Evolutionary conservation across 2,797 vertebrate genomes (phyloP).

Genomic region (Leptoclinus maculatus): DNA sequence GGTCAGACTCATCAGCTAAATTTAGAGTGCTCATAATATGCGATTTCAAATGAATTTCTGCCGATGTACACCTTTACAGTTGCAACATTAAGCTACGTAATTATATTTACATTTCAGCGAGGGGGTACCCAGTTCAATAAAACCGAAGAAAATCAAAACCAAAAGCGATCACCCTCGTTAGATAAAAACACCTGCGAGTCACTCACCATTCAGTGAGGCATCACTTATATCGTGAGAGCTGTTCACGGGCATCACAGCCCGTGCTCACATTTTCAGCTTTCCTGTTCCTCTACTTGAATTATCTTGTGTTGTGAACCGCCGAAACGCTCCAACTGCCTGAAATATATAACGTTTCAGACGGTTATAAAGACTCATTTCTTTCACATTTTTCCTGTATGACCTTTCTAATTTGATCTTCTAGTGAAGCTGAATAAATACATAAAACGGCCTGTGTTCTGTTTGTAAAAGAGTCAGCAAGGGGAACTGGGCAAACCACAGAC

Average conservation of each 20-base stretch:
- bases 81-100: neutral
- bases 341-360: constrained; percentile 44
- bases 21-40: constrained; percentile 16
- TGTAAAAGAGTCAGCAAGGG: neutral
- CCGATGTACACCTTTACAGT: neutral
- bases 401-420: constrained; percentile 43
- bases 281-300: constrained; percentile 71
- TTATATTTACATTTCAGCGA: constrained; percentile 7
- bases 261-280: constrained; percentile 55
- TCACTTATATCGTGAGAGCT: constrained; percentile 80
- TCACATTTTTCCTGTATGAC: constrained; percentile 43
- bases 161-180: constrained; percentile 65
- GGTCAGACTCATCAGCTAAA: constrained; percentile 78
- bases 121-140: neutral
- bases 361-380: constrained; percentile 47
- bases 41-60: constrained; percentile 26
- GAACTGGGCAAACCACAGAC: constrained; percentile 19
- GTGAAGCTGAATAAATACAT: constrained; percentile 49
- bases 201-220: constrained; percentile 71
- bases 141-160: constrained; percentile 1
- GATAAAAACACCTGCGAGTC: constrained; percentile 64
- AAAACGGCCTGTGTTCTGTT: constrained; percentile 32
- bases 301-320: constrained; percentile 66
- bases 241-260: constrained; percentile 76
- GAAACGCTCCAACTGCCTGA: constrained; percentile 78